Percentiles rank a stretch among this genome's conserved stretches.
These are phyloP conservation scores for Thereuonema tuberculata DNA, from an alignment of 1,140 invertebrate genomes.

Conservation along the genomic window DNA sequence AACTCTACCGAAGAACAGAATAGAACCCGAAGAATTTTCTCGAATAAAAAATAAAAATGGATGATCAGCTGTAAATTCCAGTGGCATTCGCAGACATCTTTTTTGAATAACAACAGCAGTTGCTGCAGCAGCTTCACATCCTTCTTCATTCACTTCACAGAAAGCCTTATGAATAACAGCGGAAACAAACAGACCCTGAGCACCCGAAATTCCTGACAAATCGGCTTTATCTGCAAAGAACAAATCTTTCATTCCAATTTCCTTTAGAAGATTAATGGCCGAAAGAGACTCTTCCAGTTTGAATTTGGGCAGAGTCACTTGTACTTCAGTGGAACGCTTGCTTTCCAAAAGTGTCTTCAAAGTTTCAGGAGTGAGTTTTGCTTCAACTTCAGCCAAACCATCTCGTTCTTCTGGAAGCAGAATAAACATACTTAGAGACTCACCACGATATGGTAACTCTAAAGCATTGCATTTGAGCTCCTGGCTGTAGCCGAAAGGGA, in stretches of 20 bases:
- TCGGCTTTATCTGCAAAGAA: conserved; percentile 43
- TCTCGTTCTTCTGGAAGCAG: conserved; percentile 21
- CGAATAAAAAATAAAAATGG: conserved; percentile 60
- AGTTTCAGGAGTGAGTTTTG: conserved; percentile 13
- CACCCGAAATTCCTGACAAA: conserved; percentile 42
- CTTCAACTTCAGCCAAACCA: conserved; percentile 12
- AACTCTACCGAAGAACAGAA: conserved; percentile 49
- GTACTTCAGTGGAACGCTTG: conserved; percentile 37
- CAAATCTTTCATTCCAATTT: conserved; percentile 50
- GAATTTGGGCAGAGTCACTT: conserved; percentile 70
- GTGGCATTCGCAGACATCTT: not conserved
- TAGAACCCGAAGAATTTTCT: conserved; percentile 40
- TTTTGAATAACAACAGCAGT: conserved; percentile 35
- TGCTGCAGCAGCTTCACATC: conserved; percentile 60
- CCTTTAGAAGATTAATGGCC: conserved; percentile 44
- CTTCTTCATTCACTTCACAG: conserved; percentile 65
- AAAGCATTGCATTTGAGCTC: conserved; percentile 60
- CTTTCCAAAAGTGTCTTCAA: conserved; percentile 16
- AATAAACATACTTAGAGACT: conserved; percentile 63
- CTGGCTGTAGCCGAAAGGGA: conserved; percentile 19
- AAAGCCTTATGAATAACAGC: conserved; percentile 60
- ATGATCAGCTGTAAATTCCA: conserved; percentile 41
- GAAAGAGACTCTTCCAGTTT: conserved; percentile 53
- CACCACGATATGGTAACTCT: conserved; percentile 70
- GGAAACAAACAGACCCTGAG: conserved; percentile 26